These are phyloP conservation scores for Pocillopora verrucosa DNA, from an alignment of 64 coral and sea anemone genomes.

Conservation along the genomic window DNA sequence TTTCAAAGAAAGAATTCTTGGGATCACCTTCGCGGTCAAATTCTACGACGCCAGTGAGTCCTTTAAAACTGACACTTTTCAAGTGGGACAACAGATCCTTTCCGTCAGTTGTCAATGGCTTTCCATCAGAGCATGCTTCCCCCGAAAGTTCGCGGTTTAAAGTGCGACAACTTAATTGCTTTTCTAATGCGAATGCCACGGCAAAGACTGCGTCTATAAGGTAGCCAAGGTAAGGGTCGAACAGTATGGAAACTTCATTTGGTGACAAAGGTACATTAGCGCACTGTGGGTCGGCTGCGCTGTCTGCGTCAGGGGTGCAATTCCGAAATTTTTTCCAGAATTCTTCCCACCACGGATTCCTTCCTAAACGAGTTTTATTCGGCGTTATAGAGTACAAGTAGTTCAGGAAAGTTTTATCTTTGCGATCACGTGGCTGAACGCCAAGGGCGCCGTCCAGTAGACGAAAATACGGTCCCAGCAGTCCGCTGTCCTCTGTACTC, in stretches of 20 bases:
- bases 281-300: background rate
- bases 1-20: background rate
- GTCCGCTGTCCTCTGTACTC: background rate
- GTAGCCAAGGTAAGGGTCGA: slow-evolving; percentile 12
- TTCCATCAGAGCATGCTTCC: background rate
- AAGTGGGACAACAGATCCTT: background rate
- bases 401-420: background rate
- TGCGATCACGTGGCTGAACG: background rate
- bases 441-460: slow-evolving; percentile 27
- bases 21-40: slow-evolving; percentile 40
- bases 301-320: background rate
- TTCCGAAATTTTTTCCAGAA: slow-evolving; percentile 17
- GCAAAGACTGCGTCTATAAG: slow-evolving; percentile 23
- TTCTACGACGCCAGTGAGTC: slow-evolving; percentile 23
- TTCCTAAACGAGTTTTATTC: background rate
- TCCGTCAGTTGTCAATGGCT: background rate
- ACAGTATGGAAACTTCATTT: background rate
- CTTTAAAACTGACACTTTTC: slow-evolving; percentile 11
- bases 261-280: background rate
- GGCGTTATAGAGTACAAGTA: slow-evolving; percentile 2
- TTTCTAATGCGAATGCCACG: slow-evolving; percentile 10
- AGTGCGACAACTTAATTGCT: no score
- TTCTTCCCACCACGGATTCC: slow-evolving; percentile 41
- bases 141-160: background rate
- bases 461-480: background rate